Evolutionary conservation across 2,888 invertebrate species (phyloP), one percentile per base, ranked within the genome.

Genomic region (Megalurothrips usitatus): DNA sequence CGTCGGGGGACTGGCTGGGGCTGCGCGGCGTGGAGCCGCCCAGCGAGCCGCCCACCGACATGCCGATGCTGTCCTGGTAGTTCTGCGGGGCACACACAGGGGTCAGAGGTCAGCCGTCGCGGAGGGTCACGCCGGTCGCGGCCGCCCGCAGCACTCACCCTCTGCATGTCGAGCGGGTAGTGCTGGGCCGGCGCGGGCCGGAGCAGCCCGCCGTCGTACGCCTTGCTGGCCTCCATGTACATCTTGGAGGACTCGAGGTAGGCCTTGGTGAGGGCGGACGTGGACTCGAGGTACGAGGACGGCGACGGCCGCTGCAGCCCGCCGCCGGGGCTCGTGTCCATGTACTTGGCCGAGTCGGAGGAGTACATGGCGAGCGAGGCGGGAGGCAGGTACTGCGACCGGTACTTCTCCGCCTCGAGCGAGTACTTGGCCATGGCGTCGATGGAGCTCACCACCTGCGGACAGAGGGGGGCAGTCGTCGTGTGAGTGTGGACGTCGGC

Each of bases 351-450:
- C 26, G 68, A 75, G 23, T 75, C 68, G 26, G 26, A 93, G 0
- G 92, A 91, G 85, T 93, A 93, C 90, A 90, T 90, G 82, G 90
- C 89, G n/a, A 90, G 86, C n/a, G 89, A 89, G 75, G 90, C 89
- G 2, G 90, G 90, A 1, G 90, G 90, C 89, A 91, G 92, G 88
- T 93, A 94, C 0, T 91, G 89, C 34, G 92, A 91, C 81, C 94
- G 90, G 87, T 94, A 94, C 85, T 94, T 94, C 84, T 94, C 94
- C 0, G 92, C 92, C 0, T 92, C 92, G 84, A 93, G 93, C 88
- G 93, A 91, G 14, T 93, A 92, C 86, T 94, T 93, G 85, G 93
- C 93, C 92, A 93, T 93, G 23, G 91, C 91, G 85, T 94, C 94
- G 93, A 94, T 93, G 83, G 93, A 90, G 80, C 92, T 91, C 11